Percentiles rank a stretch among this genome's conserved stretches.
These are phyloP conservation scores for Episyrphus balteatus DNA, from an alignment of 1,140 invertebrate species.

Conservation along the genomic window DNA sequence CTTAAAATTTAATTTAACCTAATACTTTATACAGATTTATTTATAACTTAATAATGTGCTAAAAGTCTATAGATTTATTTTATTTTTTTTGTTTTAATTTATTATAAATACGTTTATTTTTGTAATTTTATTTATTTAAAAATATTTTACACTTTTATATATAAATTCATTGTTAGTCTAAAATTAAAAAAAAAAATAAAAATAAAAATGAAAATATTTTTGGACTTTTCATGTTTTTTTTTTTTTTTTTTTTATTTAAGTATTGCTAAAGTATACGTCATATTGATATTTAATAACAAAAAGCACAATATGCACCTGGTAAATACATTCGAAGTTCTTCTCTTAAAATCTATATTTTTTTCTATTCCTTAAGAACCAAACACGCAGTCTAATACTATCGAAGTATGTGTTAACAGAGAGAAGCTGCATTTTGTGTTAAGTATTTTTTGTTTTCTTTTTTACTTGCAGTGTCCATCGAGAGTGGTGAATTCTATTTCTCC, in stretches of 20 bases:
- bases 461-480: conserved; percentile 33
- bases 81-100: conserved; percentile 1
- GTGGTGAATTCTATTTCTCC: conserved; percentile 39
- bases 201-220: conserved; percentile 2
- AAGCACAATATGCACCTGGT: too few relatives aligned
- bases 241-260: conserved; percentile 2
- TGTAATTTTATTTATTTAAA: neutral
- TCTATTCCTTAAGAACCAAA: too few relatives aligned
- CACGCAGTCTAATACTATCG: too few relatives aligned
- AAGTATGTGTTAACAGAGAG: too few relatives aligned
- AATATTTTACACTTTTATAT: neutral
- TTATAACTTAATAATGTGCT: neutral
- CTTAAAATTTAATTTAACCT: too few relatives aligned
- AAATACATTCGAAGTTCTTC: too few relatives aligned
- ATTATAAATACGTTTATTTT: neutral
- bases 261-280: neutral
- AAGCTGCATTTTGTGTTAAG: too few relatives aligned
- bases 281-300: too few relatives aligned
- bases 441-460: conserved; percentile 27
- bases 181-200: too few relatives aligned
- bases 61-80: neutral
- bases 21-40: too few relatives aligned
- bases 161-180: neutral
- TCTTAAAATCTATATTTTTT: too few relatives aligned
- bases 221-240: conserved; percentile 7